Percentiles rank a stretch among this genome's conserved stretches.
phyloP scores from a whole-genome alignment of 2,113 vertebrate genomes.

The Tricholaema leucomelas region DNA sequence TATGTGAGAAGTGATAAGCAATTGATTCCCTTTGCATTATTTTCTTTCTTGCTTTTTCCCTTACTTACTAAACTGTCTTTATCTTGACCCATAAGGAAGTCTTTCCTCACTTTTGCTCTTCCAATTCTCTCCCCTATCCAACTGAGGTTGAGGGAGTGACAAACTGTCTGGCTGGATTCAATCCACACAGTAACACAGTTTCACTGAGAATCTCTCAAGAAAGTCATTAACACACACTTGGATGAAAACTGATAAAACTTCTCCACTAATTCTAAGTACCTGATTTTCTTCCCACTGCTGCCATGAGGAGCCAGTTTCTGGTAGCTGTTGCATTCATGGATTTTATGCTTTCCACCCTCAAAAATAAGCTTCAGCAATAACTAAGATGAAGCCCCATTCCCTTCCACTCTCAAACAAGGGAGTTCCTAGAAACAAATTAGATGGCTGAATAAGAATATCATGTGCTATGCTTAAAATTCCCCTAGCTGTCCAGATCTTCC shows the following conservation, averaged over 20 bases:
- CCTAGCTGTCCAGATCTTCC: neutral
- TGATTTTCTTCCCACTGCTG: constrained; percentile 48
- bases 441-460: neutral
- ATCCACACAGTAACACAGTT: neutral
- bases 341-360: constrained; percentile 49
- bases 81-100: neutral
- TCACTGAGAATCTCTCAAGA: neutral
- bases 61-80: neutral
- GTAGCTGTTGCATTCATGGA: constrained; percentile 3
- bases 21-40: neutral
- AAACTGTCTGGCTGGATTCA: neutral
- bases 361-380: constrained; percentile 33
- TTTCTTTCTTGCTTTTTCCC: neutral
- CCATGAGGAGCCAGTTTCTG: constrained; percentile 25
- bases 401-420: constrained; percentile 42
- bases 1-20: neutral
- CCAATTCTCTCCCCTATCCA: neutral
- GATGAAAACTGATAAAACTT: neutral
- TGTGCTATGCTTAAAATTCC: neutral
- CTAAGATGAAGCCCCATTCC: constrained; percentile 48
- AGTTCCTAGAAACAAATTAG: constrained; percentile 34
- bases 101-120: neutral
- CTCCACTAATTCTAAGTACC: constrained; percentile 29
- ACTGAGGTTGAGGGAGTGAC: neutral
- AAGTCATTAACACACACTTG: neutral